A percentile compares a stretch with the other conserved stretches of the same genome.
These are phyloP conservation scores for Bungarus multicinctus DNA, from an alignment of 2,113 vertebrate species.

Conservation along the genomic window DNA sequence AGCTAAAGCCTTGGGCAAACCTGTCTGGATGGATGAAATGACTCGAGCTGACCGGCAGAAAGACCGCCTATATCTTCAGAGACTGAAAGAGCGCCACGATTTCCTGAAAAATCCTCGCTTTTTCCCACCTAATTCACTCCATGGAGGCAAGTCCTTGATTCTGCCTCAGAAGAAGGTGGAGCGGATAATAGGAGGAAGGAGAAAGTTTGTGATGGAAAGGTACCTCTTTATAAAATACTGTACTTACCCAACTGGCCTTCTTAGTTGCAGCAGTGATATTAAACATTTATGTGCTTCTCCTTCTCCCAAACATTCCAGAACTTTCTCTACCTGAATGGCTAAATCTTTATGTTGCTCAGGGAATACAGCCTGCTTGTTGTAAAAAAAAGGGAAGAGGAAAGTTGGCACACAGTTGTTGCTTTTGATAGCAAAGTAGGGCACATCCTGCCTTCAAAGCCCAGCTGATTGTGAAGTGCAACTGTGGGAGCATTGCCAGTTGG, in stretches of 20 bases:
- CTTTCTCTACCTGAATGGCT: background rate
- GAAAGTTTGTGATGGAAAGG: conserved; percentile 60
- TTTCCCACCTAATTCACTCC: conserved; percentile 70
- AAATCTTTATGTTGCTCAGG: background rate
- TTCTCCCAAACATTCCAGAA: background rate
- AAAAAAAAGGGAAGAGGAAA: background rate
- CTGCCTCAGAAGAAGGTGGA: conserved; percentile 60
- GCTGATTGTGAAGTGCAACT: background rate
- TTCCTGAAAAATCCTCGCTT: conserved; percentile 87
- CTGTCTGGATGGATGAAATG: conserved; percentile 56
- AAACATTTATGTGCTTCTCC: background rate
- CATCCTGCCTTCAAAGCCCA: background rate
- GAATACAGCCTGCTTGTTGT: background rate
- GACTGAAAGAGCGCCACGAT: conserved; percentile 64
- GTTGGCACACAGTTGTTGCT: background rate
- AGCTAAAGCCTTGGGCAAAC: conserved; percentile 33
- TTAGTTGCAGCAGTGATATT: background rate
- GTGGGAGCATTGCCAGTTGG: background rate
- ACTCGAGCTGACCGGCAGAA: conserved; percentile 49
- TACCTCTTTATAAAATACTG: conserved; percentile 43
- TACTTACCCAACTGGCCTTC: background rate
- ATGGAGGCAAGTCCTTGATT: conserved; percentile 78
- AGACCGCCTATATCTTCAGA: conserved; percentile 58
- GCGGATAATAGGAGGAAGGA: conserved; percentile 29
- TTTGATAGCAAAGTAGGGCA: background rate